Base-by-base conservation (phyloP, 2,797 vertebrate genomes). In the Okamejei kenojei region DNA sequence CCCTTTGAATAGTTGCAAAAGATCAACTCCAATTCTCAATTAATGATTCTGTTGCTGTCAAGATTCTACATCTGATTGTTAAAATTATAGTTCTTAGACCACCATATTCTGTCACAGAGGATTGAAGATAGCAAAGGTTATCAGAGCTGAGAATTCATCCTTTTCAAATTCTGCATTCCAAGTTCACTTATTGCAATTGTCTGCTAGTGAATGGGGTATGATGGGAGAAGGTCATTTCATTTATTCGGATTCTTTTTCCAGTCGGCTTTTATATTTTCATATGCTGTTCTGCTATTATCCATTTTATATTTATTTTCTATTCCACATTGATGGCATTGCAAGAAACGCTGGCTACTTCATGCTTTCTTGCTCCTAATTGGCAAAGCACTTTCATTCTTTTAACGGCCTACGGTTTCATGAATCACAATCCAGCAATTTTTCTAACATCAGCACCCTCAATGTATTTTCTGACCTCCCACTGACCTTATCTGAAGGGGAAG, bases 191-290 rank as follows among this genome's bases (percentile, higher is more conserved):
- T 92, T 58, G 21, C 45, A 74, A 76, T 92, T 45, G 29, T 76
- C 90, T 73, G 26, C 71, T 35, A 92, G 90, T 7, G 35, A 92
- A 92, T 76, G 90, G 68, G 38, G 9, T 54, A 58, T 92, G 68
- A 71, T 74, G 71, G 26, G 71, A 92, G 68, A 76, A 92, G 90
- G 90, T 92, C 71, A 76, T 92, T 92, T 92, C 65, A 74, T 58
- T 76, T 92, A 92, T 92, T 92, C 76, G 90, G 68, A 74, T 91
- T 92, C 71, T 92, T 76, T 81, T 84, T 91, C 35, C 17, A 92
- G 73, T 92, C 73, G 71, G 26, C 90, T 76, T 76, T 76, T 76
- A 92, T 92, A 92, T 92, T 92, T 92, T 92, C 90, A 92, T 92
- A 54, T 92, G 71, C 71, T 76, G 35, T 73, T 74, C 21, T 73